Evolutionary conservation across 1,140 invertebrate species (phyloP).

Genomic region (Tetragonula clypearis): DNA sequence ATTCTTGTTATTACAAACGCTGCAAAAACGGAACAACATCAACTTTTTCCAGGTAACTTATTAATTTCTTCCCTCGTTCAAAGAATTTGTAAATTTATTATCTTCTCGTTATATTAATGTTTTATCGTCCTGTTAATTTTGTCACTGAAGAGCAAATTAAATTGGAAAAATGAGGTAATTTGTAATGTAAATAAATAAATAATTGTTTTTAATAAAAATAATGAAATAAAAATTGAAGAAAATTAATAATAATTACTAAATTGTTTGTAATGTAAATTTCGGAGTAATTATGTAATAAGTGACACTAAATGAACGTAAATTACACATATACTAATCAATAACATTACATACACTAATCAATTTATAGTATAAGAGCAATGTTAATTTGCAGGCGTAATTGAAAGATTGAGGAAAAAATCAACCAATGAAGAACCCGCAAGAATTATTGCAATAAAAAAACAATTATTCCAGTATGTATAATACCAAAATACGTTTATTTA

Average conservation of each 20-base stretch:
- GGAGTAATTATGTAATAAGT: not conserved
- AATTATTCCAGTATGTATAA: slow-evolving; percentile 40
- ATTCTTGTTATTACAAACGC: not conserved
- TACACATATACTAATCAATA: not conserved
- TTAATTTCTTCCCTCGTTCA: not conserved
- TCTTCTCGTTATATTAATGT: not conserved
- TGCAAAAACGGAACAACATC: not conserved
- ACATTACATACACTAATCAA: not conserved
- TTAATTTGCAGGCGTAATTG: slow-evolving; percentile 1
- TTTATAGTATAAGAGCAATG: not conserved
- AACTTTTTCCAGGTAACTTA: slow-evolving; percentile 10
- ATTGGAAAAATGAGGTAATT: too few species aligned
- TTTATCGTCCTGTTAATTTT: not conserved
- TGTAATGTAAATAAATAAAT: not conserved
- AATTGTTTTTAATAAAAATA: not conserved
- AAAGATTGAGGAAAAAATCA: not conserved
- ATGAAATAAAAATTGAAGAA: too few species aligned
- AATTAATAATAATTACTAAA: too few species aligned
- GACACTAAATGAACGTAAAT: not conserved
- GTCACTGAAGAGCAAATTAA: too few species aligned
- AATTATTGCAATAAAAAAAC: slow-evolving; percentile 24
- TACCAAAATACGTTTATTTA: slow-evolving; percentile 64
- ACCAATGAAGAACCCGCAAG: not conserved
- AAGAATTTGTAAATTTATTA: too few species aligned
- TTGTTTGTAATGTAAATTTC: not conserved